Evolutionary conservation across 1,140 invertebrate genomes (phyloP).

Genomic region (Aleiodes sp.): DNA sequence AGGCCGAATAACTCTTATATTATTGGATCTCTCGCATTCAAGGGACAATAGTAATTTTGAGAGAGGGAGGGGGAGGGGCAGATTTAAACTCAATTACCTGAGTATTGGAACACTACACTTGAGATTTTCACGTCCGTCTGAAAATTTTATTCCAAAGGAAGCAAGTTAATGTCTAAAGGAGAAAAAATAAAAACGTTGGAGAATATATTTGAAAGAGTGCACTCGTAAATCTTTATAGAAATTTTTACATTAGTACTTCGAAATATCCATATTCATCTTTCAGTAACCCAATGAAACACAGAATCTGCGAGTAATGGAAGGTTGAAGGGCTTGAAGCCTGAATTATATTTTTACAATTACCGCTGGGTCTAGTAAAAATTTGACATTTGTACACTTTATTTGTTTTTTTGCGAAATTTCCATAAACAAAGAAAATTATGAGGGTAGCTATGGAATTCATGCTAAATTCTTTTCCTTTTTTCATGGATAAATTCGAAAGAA

Average conservation of each 20-base stretch:
- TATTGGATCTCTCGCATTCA: no score
- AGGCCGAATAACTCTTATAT: no score
- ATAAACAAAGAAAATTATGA: no score
- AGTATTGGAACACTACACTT: background rate
- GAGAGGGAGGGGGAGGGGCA: no score
- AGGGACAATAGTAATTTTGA: no score
- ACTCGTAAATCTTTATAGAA: background rate
- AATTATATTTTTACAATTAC: slow-evolving; percentile 17
- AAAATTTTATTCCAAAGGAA: background rate
- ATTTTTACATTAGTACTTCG: background rate
- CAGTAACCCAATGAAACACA: background rate
- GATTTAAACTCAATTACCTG: background rate
- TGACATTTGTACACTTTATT: no score
- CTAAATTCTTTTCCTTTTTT: no score
- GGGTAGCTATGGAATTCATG: no score
- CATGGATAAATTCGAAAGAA: background rate
- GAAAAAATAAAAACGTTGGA: background rate
- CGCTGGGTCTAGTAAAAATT: no score
- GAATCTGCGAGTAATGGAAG: background rate
- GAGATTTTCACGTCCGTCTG: background rate
- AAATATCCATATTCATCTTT: background rate
- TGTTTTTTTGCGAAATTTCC: no score
- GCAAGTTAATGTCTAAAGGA: background rate
- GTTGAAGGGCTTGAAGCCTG: background rate
- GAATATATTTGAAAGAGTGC: background rate